phyloP scores from a whole-genome alignment of 2,113 vertebrate species.

The Gallinago paraguaiae region DNA sequence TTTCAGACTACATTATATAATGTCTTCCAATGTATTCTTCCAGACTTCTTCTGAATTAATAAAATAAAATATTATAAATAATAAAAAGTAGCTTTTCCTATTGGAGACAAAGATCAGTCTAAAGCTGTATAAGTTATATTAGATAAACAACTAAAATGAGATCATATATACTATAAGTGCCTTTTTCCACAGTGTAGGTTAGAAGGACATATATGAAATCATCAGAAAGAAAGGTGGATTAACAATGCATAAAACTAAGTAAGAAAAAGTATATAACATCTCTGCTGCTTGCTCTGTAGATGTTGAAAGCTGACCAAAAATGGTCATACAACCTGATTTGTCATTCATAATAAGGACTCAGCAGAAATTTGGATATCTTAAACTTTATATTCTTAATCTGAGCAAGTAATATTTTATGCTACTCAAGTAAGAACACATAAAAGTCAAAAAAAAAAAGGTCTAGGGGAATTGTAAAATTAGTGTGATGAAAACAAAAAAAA shows the following conservation, averaged over 20 bases:
- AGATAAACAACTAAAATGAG: background rate
- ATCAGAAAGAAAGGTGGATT: background rate
- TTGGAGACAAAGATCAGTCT: background rate
- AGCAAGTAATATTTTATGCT: background rate
- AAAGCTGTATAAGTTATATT: background rate
- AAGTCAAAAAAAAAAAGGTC: background rate
- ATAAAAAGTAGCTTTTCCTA: background rate
- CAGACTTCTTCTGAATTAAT: background rate
- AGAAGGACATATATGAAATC: background rate
- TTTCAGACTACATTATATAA: background rate
- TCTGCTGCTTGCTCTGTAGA: background rate
- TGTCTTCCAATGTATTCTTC: background rate
- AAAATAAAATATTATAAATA: background rate
- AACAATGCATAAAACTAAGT: background rate
- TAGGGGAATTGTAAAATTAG: background rate
- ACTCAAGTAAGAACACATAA: background rate
- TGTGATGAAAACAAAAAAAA: background rate
- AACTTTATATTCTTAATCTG: background rate
- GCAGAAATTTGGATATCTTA: background rate
- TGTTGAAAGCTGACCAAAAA: background rate
- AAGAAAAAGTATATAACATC: background rate
- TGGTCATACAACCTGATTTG: background rate
- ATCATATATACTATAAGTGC: background rate
- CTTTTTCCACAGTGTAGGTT: background rate
- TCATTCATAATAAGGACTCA: background rate